These are phyloP conservation scores for Orchesella cincta DNA, from an alignment of 1,140 invertebrate genomes.

Conservation along the genomic window DNA sequence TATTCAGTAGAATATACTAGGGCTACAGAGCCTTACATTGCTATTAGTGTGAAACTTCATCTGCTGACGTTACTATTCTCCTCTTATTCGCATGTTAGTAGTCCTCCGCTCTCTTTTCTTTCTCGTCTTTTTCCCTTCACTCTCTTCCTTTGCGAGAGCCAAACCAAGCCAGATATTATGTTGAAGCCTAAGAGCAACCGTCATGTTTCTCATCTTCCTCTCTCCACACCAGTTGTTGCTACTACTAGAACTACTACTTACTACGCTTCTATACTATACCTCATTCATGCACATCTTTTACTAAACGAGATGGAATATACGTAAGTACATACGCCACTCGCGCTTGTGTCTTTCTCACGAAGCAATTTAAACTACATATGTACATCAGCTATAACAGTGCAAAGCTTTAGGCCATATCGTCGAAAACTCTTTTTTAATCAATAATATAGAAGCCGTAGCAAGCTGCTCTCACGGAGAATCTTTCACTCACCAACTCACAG, in stretches of 20 bases:
- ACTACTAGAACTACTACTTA: too few relatives aligned
- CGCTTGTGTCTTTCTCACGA: neutral
- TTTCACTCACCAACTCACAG: neutral
- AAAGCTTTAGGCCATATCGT: neutral
- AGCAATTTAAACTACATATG: neutral
- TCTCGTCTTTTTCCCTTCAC: neutral
- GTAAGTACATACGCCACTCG: neutral
- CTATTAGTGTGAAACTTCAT: neutral
- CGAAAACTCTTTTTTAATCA: neutral
- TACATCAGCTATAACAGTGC: neutral
- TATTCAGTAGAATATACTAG: too few relatives aligned
- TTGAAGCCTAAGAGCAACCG: neutral
- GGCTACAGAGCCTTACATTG: too few relatives aligned
- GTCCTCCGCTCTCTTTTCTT: neutral
- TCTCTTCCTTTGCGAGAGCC: too few relatives aligned
- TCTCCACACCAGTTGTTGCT: too few relatives aligned
- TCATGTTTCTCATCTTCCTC: neutral
- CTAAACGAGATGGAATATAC: neutral
- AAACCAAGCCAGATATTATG: too few relatives aligned
- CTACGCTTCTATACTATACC: too few relatives aligned
- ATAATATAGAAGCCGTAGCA: neutral
- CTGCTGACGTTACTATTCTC: conserved; percentile 25
- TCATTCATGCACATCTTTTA: neutral
- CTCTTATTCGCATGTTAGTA: too few relatives aligned
- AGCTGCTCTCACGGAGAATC: neutral